Evolutionary conservation across 2,797 vertebrate genomes (phyloP).

Genomic region (Craterocephalus amniculus): DNA sequence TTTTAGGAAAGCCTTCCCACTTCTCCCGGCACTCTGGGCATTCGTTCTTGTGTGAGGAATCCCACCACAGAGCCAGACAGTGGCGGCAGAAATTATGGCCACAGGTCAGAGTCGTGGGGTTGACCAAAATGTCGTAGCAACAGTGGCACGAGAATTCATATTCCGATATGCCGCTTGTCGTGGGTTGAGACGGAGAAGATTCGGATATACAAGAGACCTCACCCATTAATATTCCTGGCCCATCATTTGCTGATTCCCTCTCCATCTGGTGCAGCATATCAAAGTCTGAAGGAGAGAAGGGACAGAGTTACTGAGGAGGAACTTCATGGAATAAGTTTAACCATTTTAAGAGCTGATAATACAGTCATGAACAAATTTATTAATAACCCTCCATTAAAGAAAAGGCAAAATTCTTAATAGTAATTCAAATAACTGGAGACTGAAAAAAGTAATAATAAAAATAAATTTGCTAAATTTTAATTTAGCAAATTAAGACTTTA

Average conservation of each 20-base stretch:
- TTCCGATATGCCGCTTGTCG: slow-evolving; percentile 78
- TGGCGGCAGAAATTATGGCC: slow-evolving; percentile 97
- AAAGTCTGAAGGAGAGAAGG: slow-evolving; percentile 26
- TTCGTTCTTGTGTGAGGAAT: slow-evolving; percentile 89
- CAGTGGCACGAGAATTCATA: slow-evolving; percentile 94
- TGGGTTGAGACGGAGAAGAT: slow-evolving; percentile 7
- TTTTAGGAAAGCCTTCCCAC: slow-evolving; percentile 94
- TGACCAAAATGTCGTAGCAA: slow-evolving; percentile 93
- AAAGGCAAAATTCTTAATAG: no score
- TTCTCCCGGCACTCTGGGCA: slow-evolving; percentile 94
- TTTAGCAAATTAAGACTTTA: no score
- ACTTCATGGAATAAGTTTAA: neutral
- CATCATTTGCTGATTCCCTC: slow-evolving; percentile 58
- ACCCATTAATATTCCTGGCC: slow-evolving; percentile 22
- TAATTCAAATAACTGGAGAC: no score
- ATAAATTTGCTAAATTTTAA: no score
- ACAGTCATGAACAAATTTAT: no score
- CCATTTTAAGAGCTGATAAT: neutral
- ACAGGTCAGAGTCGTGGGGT: slow-evolving; percentile 95
- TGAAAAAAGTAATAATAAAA: no score
- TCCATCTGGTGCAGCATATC: slow-evolving; percentile 78
- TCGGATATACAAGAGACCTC: slow-evolving; percentile 13
- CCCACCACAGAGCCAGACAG: slow-evolving; percentile 93
- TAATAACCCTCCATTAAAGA: no score
- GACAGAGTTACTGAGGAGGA: neutral